Conservation (phyloP, 2,113 vertebrate species). For the Vulpes vulpes region DNA sequence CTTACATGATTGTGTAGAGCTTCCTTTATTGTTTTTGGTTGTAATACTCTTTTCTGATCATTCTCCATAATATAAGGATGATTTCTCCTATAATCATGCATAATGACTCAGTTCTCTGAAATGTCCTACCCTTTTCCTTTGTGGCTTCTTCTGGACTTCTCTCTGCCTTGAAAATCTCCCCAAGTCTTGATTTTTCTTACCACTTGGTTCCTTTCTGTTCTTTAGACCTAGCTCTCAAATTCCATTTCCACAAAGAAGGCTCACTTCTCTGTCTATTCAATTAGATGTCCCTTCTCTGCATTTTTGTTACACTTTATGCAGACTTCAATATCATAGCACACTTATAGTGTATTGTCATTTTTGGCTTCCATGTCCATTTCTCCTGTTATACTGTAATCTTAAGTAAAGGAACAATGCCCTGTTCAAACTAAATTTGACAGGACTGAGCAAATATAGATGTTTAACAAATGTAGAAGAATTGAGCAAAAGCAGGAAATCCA, state of each 20-base stretch:
- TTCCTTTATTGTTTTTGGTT: background rate
- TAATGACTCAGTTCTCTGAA: background rate
- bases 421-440: background rate
- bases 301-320: background rate
- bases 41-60: background rate
- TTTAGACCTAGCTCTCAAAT: background rate
- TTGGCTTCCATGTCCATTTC: background rate
- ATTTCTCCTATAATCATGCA: background rate
- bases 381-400: background rate
- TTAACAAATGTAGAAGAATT: background rate
- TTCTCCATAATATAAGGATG: background rate
- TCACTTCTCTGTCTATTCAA: background rate
- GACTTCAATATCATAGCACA: background rate
- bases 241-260: background rate
- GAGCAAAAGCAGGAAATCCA: background rate
- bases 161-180: background rate
- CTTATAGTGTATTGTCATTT: background rate
- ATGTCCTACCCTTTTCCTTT: background rate
- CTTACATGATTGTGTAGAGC: background rate
- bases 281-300: background rate
- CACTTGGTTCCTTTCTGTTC: background rate
- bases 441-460: background rate
- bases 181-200: background rate
- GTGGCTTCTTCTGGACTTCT: background rate
- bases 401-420: background rate